A percentile compares a stretch with the other conserved stretches of the same genome.
These are phyloP conservation scores for Hippoglossus stenolepis DNA, from an alignment of 2,113 vertebrate genomes.

Conservation along the genomic window DNA sequence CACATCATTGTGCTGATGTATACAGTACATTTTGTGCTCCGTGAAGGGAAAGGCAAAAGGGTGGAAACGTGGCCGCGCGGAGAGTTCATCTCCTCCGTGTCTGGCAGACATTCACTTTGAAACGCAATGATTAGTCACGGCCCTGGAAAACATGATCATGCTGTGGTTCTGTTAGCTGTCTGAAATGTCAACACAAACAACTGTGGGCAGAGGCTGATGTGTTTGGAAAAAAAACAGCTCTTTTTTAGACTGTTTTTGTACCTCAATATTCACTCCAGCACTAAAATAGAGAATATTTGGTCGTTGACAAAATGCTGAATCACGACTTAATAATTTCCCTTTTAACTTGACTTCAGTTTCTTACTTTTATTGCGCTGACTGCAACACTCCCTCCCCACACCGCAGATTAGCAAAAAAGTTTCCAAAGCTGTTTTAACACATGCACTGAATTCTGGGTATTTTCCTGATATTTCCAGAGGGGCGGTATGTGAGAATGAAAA, in stretches of 20 bases:
- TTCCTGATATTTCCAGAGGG: too few relatives aligned
- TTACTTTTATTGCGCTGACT: too few relatives aligned
- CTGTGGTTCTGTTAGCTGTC: slow-evolving; percentile 27
- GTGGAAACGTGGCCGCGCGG: slow-evolving; percentile 30
- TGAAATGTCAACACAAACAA: slow-evolving; percentile 21
- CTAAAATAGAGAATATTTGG: not conserved
- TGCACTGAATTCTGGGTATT: too few relatives aligned
- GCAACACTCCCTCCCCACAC: too few relatives aligned
- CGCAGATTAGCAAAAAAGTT: too few relatives aligned
- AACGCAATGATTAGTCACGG: slow-evolving; percentile 17
- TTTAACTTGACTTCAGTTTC: too few relatives aligned
- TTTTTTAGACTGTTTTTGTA: not conserved
- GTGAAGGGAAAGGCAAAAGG: slow-evolving; percentile 29
- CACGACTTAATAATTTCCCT: too few relatives aligned
- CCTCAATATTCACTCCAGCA: not conserved
- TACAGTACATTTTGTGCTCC: slow-evolving; percentile 22
- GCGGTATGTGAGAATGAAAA: too few relatives aligned
- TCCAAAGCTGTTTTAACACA: too few relatives aligned
- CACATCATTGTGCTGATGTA: slow-evolving; percentile 40
- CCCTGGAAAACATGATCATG: slow-evolving; percentile 33
- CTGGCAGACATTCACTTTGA: slow-evolving; percentile 32
- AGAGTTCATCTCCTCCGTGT: slow-evolving; percentile 14
- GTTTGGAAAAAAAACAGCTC: not conserved
- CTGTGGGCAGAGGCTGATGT: not conserved
- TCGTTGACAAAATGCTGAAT: too few relatives aligned